Evolutionary conservation across 1,140 invertebrate genomes (phyloP), one percentile per base, ranked within the genome.

Genomic region (Amyelois transitella): DNA sequence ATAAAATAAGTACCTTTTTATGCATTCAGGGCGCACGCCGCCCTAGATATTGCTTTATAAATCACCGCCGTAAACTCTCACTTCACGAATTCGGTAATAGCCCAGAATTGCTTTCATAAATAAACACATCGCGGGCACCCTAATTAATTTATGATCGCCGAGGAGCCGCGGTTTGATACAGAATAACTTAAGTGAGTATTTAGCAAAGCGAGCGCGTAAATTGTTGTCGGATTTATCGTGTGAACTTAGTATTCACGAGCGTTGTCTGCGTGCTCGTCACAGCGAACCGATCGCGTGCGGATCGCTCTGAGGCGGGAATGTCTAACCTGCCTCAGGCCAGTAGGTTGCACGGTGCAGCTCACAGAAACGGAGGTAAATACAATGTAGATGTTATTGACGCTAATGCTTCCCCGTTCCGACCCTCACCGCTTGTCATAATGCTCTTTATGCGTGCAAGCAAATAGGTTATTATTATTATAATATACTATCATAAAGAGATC

Each of bases 1-100:
- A 62, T 62, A 57, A 55, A 60, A n/a, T n/a, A n/a, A n/a, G 21
- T 49, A 62, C 54, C 54, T 62, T 57, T 57, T 61, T 61, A 56
- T 56, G 54, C 54, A 56, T 53, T 28, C 59, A 32, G 25, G 55
- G 44, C 49, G 22, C 59, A 17, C 43, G n/a, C 18, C 43, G 43
- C 43, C 43, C 54, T 21, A 53, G 59, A 61, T 61, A 56, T 56
- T 55, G 53, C 21, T 43, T 21, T 22, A 51, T 53, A 56, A 61
- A 53, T 60, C 58, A 60, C 49, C 18, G 19, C 52, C 52, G 50
- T 47, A 53, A 60, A 56, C 51, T 53, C 49, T 52, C 43, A 55
- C 51, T 50, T 61, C 53, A 49, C 17, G 53, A 50, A 52, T 51
- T 58, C 18, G 38, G 49, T 58, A 58, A 58, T 52, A 58, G 43